Conservation (phyloP, 2,113 vertebrate genomes). For the Alosa alosa region DNA sequence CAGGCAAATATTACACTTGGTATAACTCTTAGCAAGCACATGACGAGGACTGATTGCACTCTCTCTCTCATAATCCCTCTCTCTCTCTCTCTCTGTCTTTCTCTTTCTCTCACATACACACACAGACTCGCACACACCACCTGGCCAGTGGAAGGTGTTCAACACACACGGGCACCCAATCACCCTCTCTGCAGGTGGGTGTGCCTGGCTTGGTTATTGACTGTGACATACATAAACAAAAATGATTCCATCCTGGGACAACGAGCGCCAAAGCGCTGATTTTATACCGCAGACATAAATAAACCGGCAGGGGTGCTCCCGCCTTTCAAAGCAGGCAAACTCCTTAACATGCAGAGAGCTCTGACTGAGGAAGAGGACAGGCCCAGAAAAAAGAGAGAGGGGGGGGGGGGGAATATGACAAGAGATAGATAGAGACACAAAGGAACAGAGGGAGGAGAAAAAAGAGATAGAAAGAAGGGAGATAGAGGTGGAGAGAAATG, state of each 20-base stretch:
- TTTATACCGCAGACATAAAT: slow-evolving; percentile 58
- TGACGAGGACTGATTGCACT: neutral
- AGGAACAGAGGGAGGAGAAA: neutral
- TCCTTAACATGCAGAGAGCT: slow-evolving; percentile 34
- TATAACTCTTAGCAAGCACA: neutral
- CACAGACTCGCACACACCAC: neutral
- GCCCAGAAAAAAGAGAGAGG: neutral
- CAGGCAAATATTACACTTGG: neutral
- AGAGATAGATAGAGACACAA: neutral
- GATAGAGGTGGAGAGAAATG: slow-evolving; percentile 2
- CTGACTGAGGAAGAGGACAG: slow-evolving; percentile 12
- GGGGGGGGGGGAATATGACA: neutral
- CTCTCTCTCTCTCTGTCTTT: neutral
- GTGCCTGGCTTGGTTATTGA: slow-evolving; percentile 49
- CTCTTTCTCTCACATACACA: neutral
- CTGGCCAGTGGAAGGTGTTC: neutral
- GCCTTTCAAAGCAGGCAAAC: slow-evolving; percentile 36
- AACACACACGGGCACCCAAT: slow-evolving; percentile 19
- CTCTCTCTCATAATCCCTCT: neutral
- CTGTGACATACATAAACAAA: slow-evolving; percentile 54
- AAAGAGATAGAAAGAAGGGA: neutral
- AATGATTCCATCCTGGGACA: slow-evolving; percentile 41
- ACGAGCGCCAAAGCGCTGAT: slow-evolving; percentile 46
- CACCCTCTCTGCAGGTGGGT: slow-evolving; percentile 31
- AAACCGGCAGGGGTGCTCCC: slow-evolving; percentile 48